Percentiles rank a stretch among this genome's conserved stretches.
These are phyloP conservation scores for Chloropsis cyanopogon DNA, from an alignment of 2,113 vertebrate species.

Conservation along the genomic window DNA sequence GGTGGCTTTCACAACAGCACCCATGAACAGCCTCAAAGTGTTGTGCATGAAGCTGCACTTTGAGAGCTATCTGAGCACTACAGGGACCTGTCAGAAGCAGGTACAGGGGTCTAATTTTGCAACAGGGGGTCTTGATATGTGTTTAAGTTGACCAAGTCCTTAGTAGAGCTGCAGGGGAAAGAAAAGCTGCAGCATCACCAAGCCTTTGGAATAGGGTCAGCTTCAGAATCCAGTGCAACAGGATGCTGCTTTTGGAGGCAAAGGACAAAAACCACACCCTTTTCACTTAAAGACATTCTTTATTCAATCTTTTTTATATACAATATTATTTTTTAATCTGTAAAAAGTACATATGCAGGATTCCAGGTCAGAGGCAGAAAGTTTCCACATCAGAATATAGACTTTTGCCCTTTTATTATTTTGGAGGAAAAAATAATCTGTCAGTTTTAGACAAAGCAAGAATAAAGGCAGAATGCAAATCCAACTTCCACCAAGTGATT, in stretches of 20 bases:
- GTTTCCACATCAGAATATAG: conserved; percentile 49
- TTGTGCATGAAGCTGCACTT: not conserved
- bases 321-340: conserved; percentile 74
- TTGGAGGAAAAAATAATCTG: conserved; percentile 47
- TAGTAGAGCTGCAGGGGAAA: not conserved
- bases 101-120: not conserved
- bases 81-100: not conserved
- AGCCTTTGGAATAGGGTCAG: not conserved
- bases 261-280: not conserved
- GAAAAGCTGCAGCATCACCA: not conserved
- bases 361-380: conserved; percentile 68
- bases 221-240: not conserved
- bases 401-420: conserved; percentile 51
- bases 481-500: conserved; percentile 47
- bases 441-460: conserved; percentile 60
- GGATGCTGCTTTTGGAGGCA: not conserved
- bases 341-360: conserved; percentile 76
- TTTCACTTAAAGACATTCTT: conserved; percentile 79
- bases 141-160: not conserved
- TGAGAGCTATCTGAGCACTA: not conserved
- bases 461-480: conserved; percentile 57
- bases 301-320: conserved; percentile 78
- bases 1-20: not conserved
- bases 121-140: not conserved
- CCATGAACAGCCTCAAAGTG: not conserved